Base-by-base conservation (phyloP, 2,888 invertebrate species). In the Philhelius pedissequus region DNA sequence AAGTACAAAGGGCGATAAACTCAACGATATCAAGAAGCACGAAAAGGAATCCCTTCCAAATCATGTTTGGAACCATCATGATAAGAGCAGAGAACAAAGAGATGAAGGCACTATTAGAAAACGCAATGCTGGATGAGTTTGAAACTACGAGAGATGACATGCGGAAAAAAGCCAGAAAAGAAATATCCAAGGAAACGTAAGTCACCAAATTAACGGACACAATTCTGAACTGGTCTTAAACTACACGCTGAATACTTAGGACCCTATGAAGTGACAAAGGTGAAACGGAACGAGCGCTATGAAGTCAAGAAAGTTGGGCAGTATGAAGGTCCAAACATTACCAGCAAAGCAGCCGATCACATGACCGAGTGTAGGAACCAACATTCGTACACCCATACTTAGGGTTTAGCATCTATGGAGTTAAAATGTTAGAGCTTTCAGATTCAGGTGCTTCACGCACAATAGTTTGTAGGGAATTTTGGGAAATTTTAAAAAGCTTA, bases 221-320 rank as follows among this genome's bases (percentile, higher is more conserved):
- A 27, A 5, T 27, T 27, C 27, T 3, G 27, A 27, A 27, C 27
- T 5, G 27, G 27, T 4, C 27, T 27, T 4, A 27, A 27, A 27
- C 5, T 27, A 27, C 27, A 27, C 5, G 62, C 32, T 2, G 8
- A 8, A 2, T 32, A 8, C 35, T 8, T 76, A 11, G 70, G 77
- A 2, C 78, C 78, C n/a, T 84, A 76, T 18, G 56, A 83, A 27
- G 58, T 83, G 5, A 58, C 40, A n/a, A 58, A 68, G n/a, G 64
- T 80, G 9, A 86, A 64, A 27, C 7, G 69, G 3, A 73, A 69
- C 9, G 76, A 80, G 15, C 35, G 76, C 15, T 86, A 86, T 18
- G 52, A 73, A 4, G 79, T 79, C 3, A 13, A 25, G 8, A 84
- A 79, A 38, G 62, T 68, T 1, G 71, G 76, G 5, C 15, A 79